These are phyloP conservation scores for Psittacara wagleri DNA, from an alignment of 2,113 vertebrate genomes.

Conservation along the genomic window DNA sequence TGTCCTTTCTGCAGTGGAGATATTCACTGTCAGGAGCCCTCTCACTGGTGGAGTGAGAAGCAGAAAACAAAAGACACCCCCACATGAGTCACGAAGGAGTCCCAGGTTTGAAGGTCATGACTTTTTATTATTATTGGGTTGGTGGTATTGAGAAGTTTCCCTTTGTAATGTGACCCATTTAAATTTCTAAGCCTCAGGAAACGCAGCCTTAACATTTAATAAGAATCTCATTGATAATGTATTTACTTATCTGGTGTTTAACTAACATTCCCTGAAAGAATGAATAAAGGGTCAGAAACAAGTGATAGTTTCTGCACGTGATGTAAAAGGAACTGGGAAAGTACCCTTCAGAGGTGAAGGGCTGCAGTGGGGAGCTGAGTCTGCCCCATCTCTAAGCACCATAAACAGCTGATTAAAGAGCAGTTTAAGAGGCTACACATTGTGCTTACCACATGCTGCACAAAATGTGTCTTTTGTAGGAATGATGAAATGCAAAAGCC, in stretches of 20 bases:
- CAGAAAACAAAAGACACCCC: background rate
- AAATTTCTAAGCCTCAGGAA: conserved; percentile 17
- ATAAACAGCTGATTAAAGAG: background rate
- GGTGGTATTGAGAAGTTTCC: background rate
- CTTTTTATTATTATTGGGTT: background rate
- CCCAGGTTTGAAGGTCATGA: background rate
- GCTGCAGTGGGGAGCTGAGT: background rate
- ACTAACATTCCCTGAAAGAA: conserved; percentile 41
- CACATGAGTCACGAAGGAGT: background rate
- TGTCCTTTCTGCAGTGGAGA: background rate
- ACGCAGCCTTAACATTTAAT: background rate
- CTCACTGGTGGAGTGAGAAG: rapidly evolving
- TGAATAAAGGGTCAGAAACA: background rate
- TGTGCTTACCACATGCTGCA: rapidly evolving
- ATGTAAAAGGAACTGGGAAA: conserved; percentile 36
- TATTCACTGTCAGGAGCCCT: background rate
- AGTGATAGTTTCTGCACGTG: background rate
- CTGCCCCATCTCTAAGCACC: background rate
- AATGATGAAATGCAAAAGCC: background rate
- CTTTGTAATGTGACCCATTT: background rate
- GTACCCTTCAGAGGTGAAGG: background rate
- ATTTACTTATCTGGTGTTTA: conserved; percentile 49
- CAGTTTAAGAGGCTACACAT: background rate
- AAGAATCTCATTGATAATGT: background rate
- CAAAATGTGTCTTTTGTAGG: background rate